These are phyloP conservation scores for Melikaiella ostensackeni DNA, from an alignment of 2,888 invertebrate species.

Conservation along the genomic window DNA sequence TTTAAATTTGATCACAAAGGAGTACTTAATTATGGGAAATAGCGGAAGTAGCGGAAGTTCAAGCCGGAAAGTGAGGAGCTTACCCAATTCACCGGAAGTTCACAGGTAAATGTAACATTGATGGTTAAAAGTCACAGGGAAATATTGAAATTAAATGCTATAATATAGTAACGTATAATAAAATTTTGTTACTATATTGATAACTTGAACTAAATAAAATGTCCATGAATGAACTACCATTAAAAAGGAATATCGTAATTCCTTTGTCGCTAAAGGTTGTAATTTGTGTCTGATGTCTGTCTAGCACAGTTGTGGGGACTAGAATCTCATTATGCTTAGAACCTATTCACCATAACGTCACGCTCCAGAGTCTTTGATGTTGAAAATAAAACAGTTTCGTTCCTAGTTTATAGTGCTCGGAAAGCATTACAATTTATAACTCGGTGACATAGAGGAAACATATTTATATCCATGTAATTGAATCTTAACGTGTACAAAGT, in stretches of 20 bases:
- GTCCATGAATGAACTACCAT: background rate
- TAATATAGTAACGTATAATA: background rate
- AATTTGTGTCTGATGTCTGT: background rate
- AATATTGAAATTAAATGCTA: background rate
- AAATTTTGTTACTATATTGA: background rate
- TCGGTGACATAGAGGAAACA: constrained; percentile 14
- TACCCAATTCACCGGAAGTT: constrained; percentile 89
- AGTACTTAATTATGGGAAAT: constrained; percentile 68
- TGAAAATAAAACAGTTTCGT: constrained; percentile 12
- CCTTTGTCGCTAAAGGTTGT: background rate
- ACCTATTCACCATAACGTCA: constrained; percentile 16
- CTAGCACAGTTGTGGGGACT: background rate
- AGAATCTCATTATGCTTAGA: background rate
- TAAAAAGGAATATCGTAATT: background rate
- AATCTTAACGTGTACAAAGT: background rate
- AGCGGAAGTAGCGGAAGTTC: constrained; percentile 76
- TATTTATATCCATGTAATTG: constrained; percentile 9
- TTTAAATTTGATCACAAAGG: constrained; percentile 27
- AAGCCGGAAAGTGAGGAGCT: constrained; percentile 83
- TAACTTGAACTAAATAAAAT: background rate
- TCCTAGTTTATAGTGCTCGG: constrained; percentile 2
- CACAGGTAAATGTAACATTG: constrained; percentile 80
- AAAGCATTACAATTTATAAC: constrained; percentile 16
- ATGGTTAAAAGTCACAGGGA: background rate
- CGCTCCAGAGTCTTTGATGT: constrained; percentile 12